Percentiles rank a stretch among this genome's conserved stretches.
Evolutionary conservation across 2,888 invertebrate species (phyloP).

Genomic region (Latheticus oryzae): DNA sequence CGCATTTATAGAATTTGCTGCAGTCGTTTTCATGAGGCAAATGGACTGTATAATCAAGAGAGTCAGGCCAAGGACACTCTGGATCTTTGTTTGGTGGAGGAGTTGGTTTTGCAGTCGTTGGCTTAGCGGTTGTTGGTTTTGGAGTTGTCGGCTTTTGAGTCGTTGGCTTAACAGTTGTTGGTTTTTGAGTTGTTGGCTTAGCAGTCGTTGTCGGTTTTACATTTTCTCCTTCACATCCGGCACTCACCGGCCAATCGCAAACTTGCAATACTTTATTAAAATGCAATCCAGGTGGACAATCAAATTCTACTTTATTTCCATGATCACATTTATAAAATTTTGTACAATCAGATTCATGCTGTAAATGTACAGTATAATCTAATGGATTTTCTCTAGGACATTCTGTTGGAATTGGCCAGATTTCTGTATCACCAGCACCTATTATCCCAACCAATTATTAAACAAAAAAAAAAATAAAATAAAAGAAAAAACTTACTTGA

Average conservation of each 20-base stretch:
- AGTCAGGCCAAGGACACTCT: conserved; percentile 31
- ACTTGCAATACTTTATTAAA: conserved; percentile 48
- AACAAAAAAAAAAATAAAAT: not conserved
- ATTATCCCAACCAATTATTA: conserved; percentile 1
- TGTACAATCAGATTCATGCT: conserved; percentile 47
- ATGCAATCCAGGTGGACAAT: conserved; percentile 44
- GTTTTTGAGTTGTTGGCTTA: not conserved
- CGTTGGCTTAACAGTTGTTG: not conserved
- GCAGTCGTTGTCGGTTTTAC: not conserved
- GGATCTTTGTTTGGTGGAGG: conserved; percentile 20
- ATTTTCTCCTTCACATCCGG: conserved; percentile 37
- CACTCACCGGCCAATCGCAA: conserved; percentile 47
- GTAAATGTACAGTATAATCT: conserved; percentile 41
- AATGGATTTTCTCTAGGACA: conserved; percentile 29
- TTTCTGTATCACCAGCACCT: conserved; percentile 41
- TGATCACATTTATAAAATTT: conserved; percentile 51
- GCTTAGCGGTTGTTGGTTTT: conserved; percentile 6
- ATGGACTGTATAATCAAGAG: conserved; percentile 36
- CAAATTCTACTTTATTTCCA: conserved; percentile 42
- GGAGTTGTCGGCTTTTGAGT: conserved; percentile 12
- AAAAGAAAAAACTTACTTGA: conserved; percentile 12
- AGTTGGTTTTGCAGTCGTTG: conserved; percentile 5
- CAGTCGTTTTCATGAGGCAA: conserved; percentile 48
- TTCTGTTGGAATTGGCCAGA: conserved; percentile 32
- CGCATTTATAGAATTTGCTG: conserved; percentile 50